phyloP scores from a whole-genome alignment of 2,888 invertebrate species.

The Craniophora ligustri region DNA sequence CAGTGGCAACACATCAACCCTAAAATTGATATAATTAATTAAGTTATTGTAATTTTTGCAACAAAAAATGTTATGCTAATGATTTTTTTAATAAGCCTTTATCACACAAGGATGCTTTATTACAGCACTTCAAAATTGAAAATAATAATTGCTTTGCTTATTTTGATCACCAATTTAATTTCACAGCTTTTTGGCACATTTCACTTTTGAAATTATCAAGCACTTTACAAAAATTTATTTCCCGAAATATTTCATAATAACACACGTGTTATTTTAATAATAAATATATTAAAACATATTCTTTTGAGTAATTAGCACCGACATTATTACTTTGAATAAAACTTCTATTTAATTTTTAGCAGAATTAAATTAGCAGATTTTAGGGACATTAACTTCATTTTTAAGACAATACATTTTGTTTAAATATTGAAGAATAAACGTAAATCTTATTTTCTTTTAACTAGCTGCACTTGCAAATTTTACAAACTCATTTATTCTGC shows the following conservation, averaged over 20 bases:
- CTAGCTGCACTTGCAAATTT: conserved; percentile 62
- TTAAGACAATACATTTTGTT: conserved; percentile 12
- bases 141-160: conserved; percentile 53
- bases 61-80: conserved; percentile 36
- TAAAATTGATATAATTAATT: conserved; percentile 29
- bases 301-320: conserved; percentile 8
- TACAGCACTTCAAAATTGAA: conserved; percentile 47
- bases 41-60: conserved; percentile 16
- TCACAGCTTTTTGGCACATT: conserved; percentile 53
- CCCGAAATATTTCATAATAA: conserved; percentile 27
- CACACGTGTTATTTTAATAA: conserved; percentile 15
- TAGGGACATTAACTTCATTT: conserved; percentile 14
- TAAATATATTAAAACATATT: conserved; percentile 22
- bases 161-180: conserved; percentile 44
- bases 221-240: conserved; percentile 23
- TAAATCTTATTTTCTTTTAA: too few relatives aligned
- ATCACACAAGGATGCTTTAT: conserved; percentile 45
- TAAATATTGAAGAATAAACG: too few relatives aligned
- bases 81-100: conserved; percentile 29
- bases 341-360: conserved; percentile 35
- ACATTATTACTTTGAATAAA: conserved; percentile 8
- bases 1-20: conserved; percentile 39
- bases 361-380: conserved; percentile 11
- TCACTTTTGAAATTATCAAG: conserved; percentile 32
- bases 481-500: conserved; percentile 86